Evolutionary conservation across 1,140 invertebrate species (phyloP).

Genomic region (Linepithema humile): DNA sequence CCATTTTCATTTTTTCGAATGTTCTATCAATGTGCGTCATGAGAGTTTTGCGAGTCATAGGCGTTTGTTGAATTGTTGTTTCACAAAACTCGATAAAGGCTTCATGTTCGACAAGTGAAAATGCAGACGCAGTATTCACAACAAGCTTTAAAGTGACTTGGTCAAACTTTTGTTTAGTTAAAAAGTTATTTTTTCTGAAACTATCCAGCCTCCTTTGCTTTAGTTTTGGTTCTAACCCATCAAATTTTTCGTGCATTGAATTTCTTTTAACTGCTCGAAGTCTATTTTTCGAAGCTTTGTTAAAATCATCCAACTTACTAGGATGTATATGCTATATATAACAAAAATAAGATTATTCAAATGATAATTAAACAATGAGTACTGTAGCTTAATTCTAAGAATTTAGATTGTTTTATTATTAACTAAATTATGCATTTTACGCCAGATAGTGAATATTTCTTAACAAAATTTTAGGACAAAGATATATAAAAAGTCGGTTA

Average conservation of each 20-base stretch:
- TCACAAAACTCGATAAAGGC: conserved; percentile 40
- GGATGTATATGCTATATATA: neutral
- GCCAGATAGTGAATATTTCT: neutral
- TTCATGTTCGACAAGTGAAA: conserved; percentile 47
- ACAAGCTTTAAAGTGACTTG: conserved; percentile 9
- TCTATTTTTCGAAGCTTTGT: neutral
- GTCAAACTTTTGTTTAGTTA: conserved; percentile 7
- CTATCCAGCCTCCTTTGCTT: neutral
- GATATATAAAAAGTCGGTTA: neutral
- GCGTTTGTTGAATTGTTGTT: conserved; percentile 9
- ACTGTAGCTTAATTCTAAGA: neutral
- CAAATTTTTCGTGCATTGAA: neutral
- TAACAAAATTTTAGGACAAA: neutral
- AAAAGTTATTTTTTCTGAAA: neutral
- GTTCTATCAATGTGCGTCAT: conserved; percentile 12
- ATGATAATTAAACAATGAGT: neutral
- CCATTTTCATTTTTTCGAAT: conserved; percentile 42
- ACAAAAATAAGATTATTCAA: neutral
- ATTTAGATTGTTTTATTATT: neutral
- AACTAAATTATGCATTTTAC: neutral
- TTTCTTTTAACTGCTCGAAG: neutral
- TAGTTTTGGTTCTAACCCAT: neutral
- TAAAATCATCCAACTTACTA: neutral
- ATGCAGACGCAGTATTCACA: conserved; percentile 14
- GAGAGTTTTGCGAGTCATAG: conserved; percentile 47